These are phyloP conservation scores for Oreochromis spilurus DNA, from an alignment of 2,113 vertebrate species.

Conservation along the genomic window DNA sequence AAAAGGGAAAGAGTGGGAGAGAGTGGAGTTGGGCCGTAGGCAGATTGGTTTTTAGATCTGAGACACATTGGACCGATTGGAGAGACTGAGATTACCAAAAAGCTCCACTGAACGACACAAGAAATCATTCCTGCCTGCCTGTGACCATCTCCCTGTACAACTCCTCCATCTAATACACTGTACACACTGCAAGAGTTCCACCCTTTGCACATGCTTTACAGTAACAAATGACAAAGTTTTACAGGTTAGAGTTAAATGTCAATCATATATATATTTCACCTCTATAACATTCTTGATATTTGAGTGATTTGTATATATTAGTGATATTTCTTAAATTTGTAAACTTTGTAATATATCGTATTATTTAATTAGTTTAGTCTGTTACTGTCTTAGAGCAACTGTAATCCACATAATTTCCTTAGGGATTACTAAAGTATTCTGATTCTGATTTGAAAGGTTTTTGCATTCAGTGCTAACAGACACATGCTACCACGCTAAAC, in stretches of 20 bases:
- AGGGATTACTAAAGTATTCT: neutral
- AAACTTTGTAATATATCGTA: neutral
- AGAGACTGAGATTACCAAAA: neutral
- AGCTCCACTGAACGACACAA: neutral
- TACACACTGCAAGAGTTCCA: neutral
- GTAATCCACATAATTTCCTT: neutral
- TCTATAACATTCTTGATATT: fast-evolving
- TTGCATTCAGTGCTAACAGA: neutral
- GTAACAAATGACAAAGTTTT: neutral
- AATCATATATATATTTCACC: neutral
- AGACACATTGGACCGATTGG: neutral
- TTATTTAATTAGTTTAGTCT: neutral
- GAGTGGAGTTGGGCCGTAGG: neutral
- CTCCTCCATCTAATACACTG: neutral
- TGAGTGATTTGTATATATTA: neutral
- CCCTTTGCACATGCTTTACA: neutral
- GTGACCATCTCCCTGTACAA: neutral
- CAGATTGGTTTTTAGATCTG: neutral
- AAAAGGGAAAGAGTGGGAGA: neutral
- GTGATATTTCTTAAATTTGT: neutral
- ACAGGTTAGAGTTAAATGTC: neutral
- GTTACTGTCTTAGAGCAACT: fast-evolving
- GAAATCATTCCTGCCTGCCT: neutral
- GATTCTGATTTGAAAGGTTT: neutral
- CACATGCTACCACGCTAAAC: neutral